Evolutionary conservation across 2,888 invertebrate genomes (phyloP).

Genomic region (Lepas anatifera): DNA sequence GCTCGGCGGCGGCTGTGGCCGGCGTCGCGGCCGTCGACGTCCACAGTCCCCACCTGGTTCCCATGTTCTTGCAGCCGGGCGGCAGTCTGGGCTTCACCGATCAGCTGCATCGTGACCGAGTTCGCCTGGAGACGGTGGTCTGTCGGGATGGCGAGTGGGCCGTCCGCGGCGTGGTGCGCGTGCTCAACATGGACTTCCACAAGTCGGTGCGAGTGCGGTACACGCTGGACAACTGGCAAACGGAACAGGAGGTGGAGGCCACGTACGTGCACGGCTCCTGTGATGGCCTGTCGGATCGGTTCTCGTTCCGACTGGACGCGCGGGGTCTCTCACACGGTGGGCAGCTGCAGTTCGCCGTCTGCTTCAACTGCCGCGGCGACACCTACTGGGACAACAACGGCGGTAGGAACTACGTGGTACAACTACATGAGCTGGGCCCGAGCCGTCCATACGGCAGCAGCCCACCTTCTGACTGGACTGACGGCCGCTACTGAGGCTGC

Average conservation of each 20-base stretch:
- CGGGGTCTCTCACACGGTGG: conserved; percentile 64
- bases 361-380: conserved; percentile 67
- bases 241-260: conserved; percentile 56
- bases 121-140: conserved; percentile 75
- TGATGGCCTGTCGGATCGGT: conserved; percentile 85
- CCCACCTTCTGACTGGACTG: not conserved
- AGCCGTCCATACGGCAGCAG: too few species aligned
- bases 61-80: conserved; percentile 74
- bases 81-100: conserved; percentile 59
- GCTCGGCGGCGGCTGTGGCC: conserved; percentile 14
- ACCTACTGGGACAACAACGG: conserved; percentile 93
- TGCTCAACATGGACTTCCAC: conserved; percentile 79
- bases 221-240: conserved; percentile 73
- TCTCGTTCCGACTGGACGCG: conserved; percentile 61
- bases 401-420: conserved; percentile 77
- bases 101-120: conserved; percentile 57
- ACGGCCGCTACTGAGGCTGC: not conserved
- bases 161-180: conserved; percentile 54
- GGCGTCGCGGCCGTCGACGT: conserved; percentile 1
- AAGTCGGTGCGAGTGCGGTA: conserved; percentile 82
- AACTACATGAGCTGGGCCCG: conserved; percentile 30
- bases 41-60: conserved; percentile 44
- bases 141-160: conserved; percentile 30
- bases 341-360: conserved; percentile 71
- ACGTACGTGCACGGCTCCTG: conserved; percentile 70